Base-by-base conservation (phyloP, 2,797 vertebrate species). In the Dicrostonyx torquatus region DNA sequence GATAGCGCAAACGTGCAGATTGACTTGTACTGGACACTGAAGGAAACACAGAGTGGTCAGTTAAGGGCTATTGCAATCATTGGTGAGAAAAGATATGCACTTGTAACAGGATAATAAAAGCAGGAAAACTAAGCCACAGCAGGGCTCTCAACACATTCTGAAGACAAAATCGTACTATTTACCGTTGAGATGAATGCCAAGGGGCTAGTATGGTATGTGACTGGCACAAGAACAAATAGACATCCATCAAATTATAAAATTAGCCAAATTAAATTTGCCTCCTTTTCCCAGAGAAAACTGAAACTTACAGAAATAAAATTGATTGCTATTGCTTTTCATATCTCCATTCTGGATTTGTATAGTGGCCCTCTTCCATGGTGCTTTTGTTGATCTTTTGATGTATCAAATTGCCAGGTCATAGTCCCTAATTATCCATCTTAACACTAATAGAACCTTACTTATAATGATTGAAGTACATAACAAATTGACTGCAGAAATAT, bases 271-370 rank as follows among this genome's bases (percentile, higher is more conserved):
- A 17, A 93, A 75, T 70, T 90, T 88, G 6, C 37, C 75, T 43
- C 22, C 18, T 58, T 91, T 87, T 89, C 29, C 12, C 45, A 88
- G 82, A 94, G 62, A 89, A 90, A 88, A 84, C 3, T 40, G 58
- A 94, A 92, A 20, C 24, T 82, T 95, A 82, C 17, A 83, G 24
- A 94, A 86, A 53, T 77, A 93, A 92, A 94, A 87, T 48, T 66
- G 48, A 26, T 34, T 53, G 68, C 11, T 92, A 48, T 11, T 64
- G 18, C 7, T 92, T 85, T 50, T 90, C 50, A 72, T 75, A 89
- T 78, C 5, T 29, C 50, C 6, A 78, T 87, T 83, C 90, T 55
- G 6, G 1, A 83, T 90, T 73, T 84, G 60, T 53, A 22, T 11
- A 70, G 1, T 48, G 83, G 50, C 4, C 70, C 22, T 95, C 55